phyloP scores from a whole-genome alignment of 1,140 invertebrate species.

The Drosophila guanche region DNA sequence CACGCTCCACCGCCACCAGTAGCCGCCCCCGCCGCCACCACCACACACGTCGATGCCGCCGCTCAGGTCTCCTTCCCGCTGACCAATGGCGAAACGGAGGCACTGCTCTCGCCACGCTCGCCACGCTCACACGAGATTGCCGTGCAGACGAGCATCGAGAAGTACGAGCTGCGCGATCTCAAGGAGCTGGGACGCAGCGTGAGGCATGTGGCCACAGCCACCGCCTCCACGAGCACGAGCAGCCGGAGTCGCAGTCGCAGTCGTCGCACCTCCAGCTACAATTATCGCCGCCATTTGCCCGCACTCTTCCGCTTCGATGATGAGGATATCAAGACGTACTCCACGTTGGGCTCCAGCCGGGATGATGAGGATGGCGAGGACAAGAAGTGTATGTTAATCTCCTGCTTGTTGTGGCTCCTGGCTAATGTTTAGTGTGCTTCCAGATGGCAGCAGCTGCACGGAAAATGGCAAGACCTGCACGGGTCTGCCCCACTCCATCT shows the following conservation, averaged over 20 bases:
- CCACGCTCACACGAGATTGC: conserved; percentile 73
- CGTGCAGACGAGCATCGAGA: conserved; percentile 78
- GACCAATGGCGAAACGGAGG: conserved; percentile 59
- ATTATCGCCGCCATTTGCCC: conserved; percentile 51
- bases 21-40: too few relatives aligned
- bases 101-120: conserved; percentile 37
- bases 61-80: conserved; percentile 56
- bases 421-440: not conserved
- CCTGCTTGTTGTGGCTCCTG: not conserved
- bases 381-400: conserved; percentile 64
- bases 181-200: conserved; percentile 59
- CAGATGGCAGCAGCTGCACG: conserved; percentile 74
- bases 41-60: conserved; percentile 57
- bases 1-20: conserved; percentile 44
- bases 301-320: conserved; percentile 72
- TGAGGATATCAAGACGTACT: conserved; percentile 77
- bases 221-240: conserved; percentile 55
- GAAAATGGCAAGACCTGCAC: conserved; percentile 72
- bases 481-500: conserved; percentile 74
- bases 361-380: conserved; percentile 72
- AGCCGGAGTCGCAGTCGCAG: conserved; percentile 46
- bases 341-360: conserved; percentile 74
- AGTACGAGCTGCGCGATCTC: conserved; percentile 73
- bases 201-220: conserved; percentile 64
- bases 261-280: conserved; percentile 47